These are phyloP conservation scores for Sebastes glaucus DNA, from an alignment of 2,797 vertebrate species.

Conservation along the genomic window DNA sequence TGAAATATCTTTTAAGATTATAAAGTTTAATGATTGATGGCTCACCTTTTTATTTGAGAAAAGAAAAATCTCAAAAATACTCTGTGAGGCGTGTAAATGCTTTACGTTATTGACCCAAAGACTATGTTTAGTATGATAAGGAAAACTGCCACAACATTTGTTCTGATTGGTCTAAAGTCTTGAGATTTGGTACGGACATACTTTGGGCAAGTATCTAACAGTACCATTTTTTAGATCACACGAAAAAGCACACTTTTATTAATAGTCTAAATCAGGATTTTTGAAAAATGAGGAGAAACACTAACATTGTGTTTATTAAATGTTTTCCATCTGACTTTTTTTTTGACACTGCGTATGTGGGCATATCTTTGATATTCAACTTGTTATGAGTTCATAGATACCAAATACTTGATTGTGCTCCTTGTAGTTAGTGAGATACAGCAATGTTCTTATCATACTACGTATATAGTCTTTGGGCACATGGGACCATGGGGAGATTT, in stretches of 20 bases:
- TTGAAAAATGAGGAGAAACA: too few relatives aligned
- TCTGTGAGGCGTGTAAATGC: background rate
- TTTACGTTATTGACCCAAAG: constrained; percentile 10
- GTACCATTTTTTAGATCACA: background rate
- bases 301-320: background rate
- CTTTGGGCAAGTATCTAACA: background rate
- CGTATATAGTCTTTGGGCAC: background rate
- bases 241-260: background rate
- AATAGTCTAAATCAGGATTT: background rate
- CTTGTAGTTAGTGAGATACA: too few relatives aligned
- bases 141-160: background rate
- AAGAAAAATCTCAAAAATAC: background rate
- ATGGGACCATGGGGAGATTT: background rate
- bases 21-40: background rate
- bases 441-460: background rate
- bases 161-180: background rate
- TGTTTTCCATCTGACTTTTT: too few relatives aligned
- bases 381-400: background rate
- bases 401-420: background rate
- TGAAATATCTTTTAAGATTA: background rate
- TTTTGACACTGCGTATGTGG: too few relatives aligned
- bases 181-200: background rate
- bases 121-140: background rate
- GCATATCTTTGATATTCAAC: background rate
- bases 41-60: background rate